Percentiles rank a stretch among this genome's conserved stretches.
Evolutionary conservation across 2,797 vertebrate species (phyloP).

Genomic region (Hydrolagus colliei): DNA sequence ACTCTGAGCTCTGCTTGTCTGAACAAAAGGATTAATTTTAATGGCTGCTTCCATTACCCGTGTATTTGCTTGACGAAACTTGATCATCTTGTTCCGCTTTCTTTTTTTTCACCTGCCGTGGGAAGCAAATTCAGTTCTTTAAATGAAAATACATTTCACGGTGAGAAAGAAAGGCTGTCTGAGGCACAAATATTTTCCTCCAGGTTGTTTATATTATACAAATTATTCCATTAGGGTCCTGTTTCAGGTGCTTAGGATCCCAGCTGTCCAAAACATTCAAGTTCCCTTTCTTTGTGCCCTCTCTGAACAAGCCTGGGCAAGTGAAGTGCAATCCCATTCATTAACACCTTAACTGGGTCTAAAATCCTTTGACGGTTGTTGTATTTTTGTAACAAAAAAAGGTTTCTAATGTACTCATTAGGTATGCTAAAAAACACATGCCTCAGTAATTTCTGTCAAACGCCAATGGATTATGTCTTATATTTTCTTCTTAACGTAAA

Average conservation of each 20-base stretch:
- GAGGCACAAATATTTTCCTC: slow-evolving; percentile 34
- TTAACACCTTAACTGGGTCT: slow-evolving; percentile 19
- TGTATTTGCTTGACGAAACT: slow-evolving; percentile 51
- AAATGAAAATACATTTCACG: slow-evolving; percentile 49
- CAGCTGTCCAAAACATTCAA: slow-evolving; percentile 35
- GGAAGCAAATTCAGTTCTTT: slow-evolving; percentile 50
- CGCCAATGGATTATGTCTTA: not conserved
- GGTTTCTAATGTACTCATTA: not conserved
- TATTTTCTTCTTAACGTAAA: not conserved
- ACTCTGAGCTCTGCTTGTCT: slow-evolving; percentile 48
- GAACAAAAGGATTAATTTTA: slow-evolving; percentile 57
- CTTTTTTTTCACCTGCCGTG: slow-evolving; percentile 53
- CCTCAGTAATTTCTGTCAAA: not conserved
- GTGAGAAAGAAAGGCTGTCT: slow-evolving; percentile 41
- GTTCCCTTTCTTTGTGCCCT: not conserved
- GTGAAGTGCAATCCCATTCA: slow-evolving; percentile 17
- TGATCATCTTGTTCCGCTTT: slow-evolving; percentile 49
- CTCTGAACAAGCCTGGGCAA: slow-evolving; percentile 17
- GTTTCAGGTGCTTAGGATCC: slow-evolving; percentile 40
- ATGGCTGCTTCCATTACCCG: slow-evolving; percentile 49
- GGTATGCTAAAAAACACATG: not conserved
- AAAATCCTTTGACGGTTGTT: slow-evolving; percentile 13
- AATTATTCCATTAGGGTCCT: slow-evolving; percentile 42
- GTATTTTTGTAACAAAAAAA: not conserved
- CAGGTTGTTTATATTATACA: slow-evolving; percentile 40